Evolutionary conservation across 2,888 invertebrate species (phyloP).

Genomic region (Abrostola triplasia): DNA sequence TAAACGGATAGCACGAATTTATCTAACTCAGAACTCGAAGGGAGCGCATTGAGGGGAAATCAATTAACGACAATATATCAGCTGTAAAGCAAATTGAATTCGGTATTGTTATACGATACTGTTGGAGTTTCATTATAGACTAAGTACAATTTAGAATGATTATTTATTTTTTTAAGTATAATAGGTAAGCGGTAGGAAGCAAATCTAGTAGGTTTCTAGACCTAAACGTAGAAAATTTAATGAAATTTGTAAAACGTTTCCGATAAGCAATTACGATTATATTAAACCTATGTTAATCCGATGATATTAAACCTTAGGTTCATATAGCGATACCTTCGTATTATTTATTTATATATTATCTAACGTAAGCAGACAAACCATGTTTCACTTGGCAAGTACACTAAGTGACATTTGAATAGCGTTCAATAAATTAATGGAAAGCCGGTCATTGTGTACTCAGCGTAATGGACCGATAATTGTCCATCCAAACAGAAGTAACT

Average conservation of each 20-base stretch:
- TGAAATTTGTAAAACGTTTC: too few relatives aligned
- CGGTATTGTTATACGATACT: conserved; percentile 71
- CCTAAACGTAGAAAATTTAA: too few relatives aligned
- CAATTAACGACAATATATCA: conserved; percentile 82
- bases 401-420: conserved; percentile 72
- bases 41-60: conserved; percentile 81
- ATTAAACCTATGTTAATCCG: too few relatives aligned
- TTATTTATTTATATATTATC: too few relatives aligned
- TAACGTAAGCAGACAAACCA: conserved; percentile 38
- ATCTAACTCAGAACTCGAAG: conserved; percentile 78
- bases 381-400: conserved; percentile 59
- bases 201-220: neutral
- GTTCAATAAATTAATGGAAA: conserved; percentile 82
- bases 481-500: conserved; percentile 86
- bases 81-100: conserved; percentile 75
- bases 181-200: neutral
- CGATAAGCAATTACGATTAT: too few relatives aligned
- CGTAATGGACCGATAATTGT: conserved; percentile 87
- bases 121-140: conserved; percentile 60
- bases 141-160: conserved; percentile 21
- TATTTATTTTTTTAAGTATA: conserved; percentile 37
- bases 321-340: too few relatives aligned
- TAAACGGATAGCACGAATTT: conserved; percentile 87
- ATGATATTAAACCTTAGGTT: too few relatives aligned
- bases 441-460: conserved; percentile 77